These are phyloP conservation scores for Carpatolechia fugitivella DNA, from an alignment of 2,888 invertebrate genomes.

Conservation along the genomic window DNA sequence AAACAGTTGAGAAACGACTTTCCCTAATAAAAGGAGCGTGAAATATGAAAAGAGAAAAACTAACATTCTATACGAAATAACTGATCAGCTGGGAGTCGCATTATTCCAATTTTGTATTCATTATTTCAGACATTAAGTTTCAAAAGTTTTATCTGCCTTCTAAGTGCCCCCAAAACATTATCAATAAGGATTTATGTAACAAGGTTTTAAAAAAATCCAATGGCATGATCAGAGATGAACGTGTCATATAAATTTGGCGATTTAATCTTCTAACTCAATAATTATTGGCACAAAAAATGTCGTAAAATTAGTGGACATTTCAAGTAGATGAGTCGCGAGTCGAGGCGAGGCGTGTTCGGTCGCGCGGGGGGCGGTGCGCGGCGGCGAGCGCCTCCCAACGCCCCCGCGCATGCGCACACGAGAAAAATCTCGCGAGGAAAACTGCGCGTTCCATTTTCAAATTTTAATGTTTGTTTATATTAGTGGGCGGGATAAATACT, in stretches of 20 bases:
- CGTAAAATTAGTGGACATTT: constrained; percentile 28
- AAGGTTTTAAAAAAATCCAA: too few relatives aligned
- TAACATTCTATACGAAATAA: too few relatives aligned
- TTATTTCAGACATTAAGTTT: too few relatives aligned
- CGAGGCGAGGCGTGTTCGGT: constrained; percentile 31
- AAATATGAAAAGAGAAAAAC: too few relatives aligned
- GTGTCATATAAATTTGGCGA: background rate
- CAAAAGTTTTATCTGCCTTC: too few relatives aligned
- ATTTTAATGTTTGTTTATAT: constrained; percentile 53
- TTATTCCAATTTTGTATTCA: too few relatives aligned
- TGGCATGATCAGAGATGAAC: background rate
- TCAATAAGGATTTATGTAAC: too few relatives aligned
- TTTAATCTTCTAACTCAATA: constrained; percentile 1
- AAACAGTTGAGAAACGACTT: too few relatives aligned
- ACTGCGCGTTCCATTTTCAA: constrained; percentile 49
- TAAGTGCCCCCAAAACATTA: too few relatives aligned
- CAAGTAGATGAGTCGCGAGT: background rate
- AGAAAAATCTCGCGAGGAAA: constrained; percentile 70
- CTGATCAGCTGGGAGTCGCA: too few relatives aligned
- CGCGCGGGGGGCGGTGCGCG: constrained; percentile 60
- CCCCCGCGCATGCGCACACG: constrained; percentile 72
- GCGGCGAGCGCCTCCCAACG: constrained; percentile 79
- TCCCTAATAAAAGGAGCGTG: too few relatives aligned
- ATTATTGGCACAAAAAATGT: constrained; percentile 17
- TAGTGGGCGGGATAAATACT: constrained; percentile 54